Percentiles rank a stretch among this genome's conserved stretches.
These are phyloP conservation scores for Magallana angulata DNA, from an alignment of 1,140 invertebrate species.

Conservation along the genomic window DNA sequence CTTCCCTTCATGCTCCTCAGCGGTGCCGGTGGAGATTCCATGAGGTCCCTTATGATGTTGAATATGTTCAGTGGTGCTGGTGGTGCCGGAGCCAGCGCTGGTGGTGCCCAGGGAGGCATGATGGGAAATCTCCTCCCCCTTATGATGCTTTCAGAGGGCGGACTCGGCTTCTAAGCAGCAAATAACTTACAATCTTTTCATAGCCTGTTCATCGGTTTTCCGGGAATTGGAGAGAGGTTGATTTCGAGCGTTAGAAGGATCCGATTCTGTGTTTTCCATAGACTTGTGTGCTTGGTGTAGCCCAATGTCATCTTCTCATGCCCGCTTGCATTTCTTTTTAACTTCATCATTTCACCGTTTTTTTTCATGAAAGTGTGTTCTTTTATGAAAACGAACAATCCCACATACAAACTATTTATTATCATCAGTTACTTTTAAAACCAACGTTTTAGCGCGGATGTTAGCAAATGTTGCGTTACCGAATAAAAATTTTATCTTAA, in stretches of 20 bases:
- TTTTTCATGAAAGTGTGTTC: not conserved
- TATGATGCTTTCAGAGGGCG: not conserved
- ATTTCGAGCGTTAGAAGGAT: not conserved
- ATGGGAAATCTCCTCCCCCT: constrained; percentile 17
- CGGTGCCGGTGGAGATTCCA: constrained; percentile 2
- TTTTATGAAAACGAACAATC: not conserved
- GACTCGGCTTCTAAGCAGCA: not conserved
- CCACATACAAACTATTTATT: not conserved
- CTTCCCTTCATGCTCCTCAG: constrained; percentile 7
- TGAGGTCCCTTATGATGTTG: not conserved
- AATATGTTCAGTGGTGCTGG: not conserved
- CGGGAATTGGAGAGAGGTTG: not conserved
- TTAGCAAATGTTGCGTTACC: not conserved
- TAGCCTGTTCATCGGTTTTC: not conserved
- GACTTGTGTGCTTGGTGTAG: not conserved
- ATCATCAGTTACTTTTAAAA: not conserved
- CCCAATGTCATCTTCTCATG: not conserved
- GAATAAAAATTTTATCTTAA: constrained; percentile 21
- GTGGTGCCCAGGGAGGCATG: not conserved
- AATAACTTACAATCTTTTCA: not conserved
- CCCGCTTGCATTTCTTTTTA: not conserved
- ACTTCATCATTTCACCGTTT: not conserved
- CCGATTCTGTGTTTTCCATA: not conserved
- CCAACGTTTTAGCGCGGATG: too few relatives aligned
- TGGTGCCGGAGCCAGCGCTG: not conserved